Base-by-base conservation (phyloP, 2,797 vertebrate genomes). In the Fratercula arctica region DNA sequence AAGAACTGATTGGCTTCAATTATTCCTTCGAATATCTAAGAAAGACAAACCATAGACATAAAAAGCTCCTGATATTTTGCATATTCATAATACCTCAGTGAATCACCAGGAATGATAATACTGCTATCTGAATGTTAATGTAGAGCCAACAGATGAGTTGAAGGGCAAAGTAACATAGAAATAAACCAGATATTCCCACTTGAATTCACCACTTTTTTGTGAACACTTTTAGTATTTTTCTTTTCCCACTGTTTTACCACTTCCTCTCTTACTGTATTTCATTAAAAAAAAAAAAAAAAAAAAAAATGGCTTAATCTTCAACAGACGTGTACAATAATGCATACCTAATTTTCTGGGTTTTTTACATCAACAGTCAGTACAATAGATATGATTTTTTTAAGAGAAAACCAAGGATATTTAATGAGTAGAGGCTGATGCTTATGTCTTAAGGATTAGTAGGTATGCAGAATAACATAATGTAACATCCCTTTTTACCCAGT, bases 41-140 rank as follows among this genome's bases (percentile, higher is more conserved):
- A 97, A 94, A 98, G 95, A 96, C 91, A 97, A 97, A 96, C 76
- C 75, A 83, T 31, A 75, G 95, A 91, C 76, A 95, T 93, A 95
- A 97, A 98, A 97, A 96, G 37, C 57, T 95, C 76, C 66, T 89
- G 21, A 77, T 97, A 53, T 90, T 98, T 96, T 98, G 87, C 96
- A 96, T 98, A 97, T 97, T 97, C 92, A 94, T 98, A 97, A 97
- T 96, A 98, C 70, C 85, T 96, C 78, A 90, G 90, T 97, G 96
- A 97, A 96, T 97, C 89, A 96, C 73, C 76, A 94, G 75, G 94
- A 97, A 95, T 90, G 82, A 66, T 90, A 96, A 57, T 91, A 85
- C 67, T 89, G 77, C 63, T 95, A 41, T 91, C 85, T 97, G 97
- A 97, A 98, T 98, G 95, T 57, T 97, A 97, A 98, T 96, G 31